A percentile compares a stretch with the other conserved stretches of the same genome.
phyloP scores from a whole-genome alignment of 2,797 vertebrate genomes.

The Clangula hyemalis region DNA sequence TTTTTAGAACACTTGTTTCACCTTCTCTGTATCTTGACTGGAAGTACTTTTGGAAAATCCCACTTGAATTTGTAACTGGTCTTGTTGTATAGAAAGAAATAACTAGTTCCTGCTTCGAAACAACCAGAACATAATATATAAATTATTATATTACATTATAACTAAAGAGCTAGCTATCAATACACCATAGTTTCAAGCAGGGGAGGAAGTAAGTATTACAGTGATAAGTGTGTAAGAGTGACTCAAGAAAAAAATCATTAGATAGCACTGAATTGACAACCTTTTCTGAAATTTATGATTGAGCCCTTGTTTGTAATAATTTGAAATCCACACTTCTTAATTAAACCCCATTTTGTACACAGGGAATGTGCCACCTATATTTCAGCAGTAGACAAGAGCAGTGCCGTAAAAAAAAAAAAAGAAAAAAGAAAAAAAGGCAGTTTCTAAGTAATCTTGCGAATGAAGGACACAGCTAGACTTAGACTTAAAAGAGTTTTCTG shows the following conservation, averaged over 20 bases:
- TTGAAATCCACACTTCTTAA: background rate
- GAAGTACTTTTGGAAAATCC: background rate
- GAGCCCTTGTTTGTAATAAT: background rate
- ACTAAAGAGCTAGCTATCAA: background rate
- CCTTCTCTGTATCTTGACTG: background rate
- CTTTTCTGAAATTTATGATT: background rate
- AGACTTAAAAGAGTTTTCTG: background rate
- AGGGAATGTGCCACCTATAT: background rate
- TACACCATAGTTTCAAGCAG: background rate
- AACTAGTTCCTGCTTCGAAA: background rate
- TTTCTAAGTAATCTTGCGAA: background rate
- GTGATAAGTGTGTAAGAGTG: no score
- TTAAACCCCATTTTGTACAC: background rate
- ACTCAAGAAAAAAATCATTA: background rate
- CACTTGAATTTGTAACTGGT: background rate
- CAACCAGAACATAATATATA: background rate
- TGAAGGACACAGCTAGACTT: background rate
- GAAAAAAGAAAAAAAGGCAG: background rate
- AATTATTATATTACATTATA: background rate
- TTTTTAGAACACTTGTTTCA: background rate
- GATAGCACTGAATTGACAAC: background rate
- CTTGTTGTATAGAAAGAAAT: background rate
- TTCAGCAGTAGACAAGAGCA: background rate
- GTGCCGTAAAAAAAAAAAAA: background rate
- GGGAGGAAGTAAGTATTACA: background rate